Evolutionary conservation across 53 echinoderm and acorn worm species (phyloP), one percentile per base, ranked within the genome.

Genomic region (Echinarachnius parma): DNA sequence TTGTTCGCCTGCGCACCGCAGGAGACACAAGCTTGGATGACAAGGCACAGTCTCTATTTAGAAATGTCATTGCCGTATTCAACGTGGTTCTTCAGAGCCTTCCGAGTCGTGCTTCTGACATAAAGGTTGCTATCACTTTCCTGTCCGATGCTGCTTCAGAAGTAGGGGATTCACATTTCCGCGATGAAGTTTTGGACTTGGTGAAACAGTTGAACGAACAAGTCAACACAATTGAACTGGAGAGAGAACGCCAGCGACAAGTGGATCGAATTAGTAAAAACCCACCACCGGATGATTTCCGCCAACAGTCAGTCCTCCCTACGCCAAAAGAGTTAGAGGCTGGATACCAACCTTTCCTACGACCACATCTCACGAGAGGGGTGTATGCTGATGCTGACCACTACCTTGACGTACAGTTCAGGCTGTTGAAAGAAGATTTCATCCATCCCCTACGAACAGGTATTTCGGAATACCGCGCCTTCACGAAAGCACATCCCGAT

Each of bases 361-460:
- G 93, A 25, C 68, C 66, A 36, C 89, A 93, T 66, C 71, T 86
- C 29, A 61, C 66, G 3, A 79, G 79, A 36, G 93, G 93, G 1
- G 63, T 61, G 16, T 93, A 88, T 59, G 64, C 56, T 9, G 74
- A 80, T 53, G 80, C 61, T 11, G 70, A 89, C 22, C 93, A 93
- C 57, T 93, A 93, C 33, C 83, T 93, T 14, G 95, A 94, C 56
- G 86, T 90, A 10, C 95, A 94, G 48, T 94, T 87, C 49, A 48
- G 95, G 22, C 78, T 90, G 27, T 37, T 94, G 19, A 84, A 90
- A 27, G 90, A 94, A 75, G 95, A 94, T 45, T 90, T 90, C 56
- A 72, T 94, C 30, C 48, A 75, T 18, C 95, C 95, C 1, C 52
- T 94, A 18, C 81, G 90, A 28, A 79, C 80, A 45, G 90, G 90